Evolutionary conservation across 2,113 vertebrate genomes (phyloP).

Genomic region (Alligator sinensis): DNA sequence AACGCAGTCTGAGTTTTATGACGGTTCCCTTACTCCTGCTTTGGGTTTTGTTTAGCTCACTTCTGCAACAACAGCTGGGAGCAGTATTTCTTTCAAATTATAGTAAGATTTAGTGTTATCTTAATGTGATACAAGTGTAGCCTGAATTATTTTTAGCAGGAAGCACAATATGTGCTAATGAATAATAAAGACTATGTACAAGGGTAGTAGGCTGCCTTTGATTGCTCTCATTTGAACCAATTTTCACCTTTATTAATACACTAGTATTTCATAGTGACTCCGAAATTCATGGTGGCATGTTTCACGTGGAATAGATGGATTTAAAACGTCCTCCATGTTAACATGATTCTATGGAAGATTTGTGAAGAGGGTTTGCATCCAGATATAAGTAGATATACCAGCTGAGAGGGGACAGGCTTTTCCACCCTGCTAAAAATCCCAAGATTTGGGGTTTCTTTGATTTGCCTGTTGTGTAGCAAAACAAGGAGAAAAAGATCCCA

Average conservation of each 20-base stretch:
- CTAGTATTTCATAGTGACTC: slow-evolving; percentile 7
- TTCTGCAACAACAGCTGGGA: slow-evolving; percentile 69
- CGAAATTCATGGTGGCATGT: not conserved
- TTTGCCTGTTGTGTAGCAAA: not conserved
- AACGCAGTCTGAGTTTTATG: slow-evolving; percentile 25
- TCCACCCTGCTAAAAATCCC: not conserved
- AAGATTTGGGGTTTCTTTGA: not conserved
- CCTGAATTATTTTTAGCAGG: slow-evolving; percentile 60
- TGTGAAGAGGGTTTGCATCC: not conserved
- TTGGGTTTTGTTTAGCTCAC: slow-evolving; percentile 42
- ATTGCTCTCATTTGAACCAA: slow-evolving; percentile 33
- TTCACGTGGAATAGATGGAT: not conserved
- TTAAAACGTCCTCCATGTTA: not conserved
- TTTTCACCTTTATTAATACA: slow-evolving; percentile 50
- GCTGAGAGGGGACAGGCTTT: not conserved
- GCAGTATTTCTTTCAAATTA: slow-evolving; percentile 72
- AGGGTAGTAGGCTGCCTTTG: slow-evolving; percentile 22
- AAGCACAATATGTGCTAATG: slow-evolving; percentile 72
- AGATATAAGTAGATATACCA: fast-evolving
- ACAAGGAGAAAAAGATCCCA: not conserved
- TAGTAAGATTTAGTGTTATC: slow-evolving; percentile 65
- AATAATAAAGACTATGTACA: slow-evolving; percentile 66
- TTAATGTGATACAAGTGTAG: slow-evolving; percentile 65
- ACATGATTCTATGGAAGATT: not conserved
- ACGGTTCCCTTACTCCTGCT: slow-evolving; percentile 50